Evolutionary conservation across 2,113 vertebrate genomes (phyloP).

Genomic region (Nibea coibor): DNA sequence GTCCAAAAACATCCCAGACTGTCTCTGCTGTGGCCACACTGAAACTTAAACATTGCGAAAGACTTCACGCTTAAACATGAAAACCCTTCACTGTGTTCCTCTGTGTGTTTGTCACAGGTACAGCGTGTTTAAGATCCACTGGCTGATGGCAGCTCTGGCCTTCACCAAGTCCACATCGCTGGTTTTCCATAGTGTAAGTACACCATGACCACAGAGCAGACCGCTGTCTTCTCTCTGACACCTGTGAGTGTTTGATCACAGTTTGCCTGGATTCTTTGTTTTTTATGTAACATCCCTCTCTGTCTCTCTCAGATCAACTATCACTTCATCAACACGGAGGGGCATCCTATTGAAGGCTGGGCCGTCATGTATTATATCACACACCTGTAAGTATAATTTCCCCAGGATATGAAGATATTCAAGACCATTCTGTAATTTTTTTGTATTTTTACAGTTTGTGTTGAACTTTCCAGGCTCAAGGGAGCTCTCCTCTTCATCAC

Average conservation of each 20-base stretch:
- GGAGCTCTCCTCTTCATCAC: conserved; percentile 91
- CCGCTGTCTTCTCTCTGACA: background rate
- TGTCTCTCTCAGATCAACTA: conserved; percentile 85
- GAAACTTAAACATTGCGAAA: background rate
- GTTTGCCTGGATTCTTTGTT: background rate
- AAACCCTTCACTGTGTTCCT: background rate
- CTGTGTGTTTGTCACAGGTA: conserved; percentile 73
- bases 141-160: conserved; percentile 89
- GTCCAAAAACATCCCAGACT: too few species aligned
- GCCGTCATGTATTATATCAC: conserved; percentile 91
- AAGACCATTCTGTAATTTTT: background rate
- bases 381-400: conserved; percentile 83
- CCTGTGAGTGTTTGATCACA: background rate
- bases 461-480: conserved; percentile 82
- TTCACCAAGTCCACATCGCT: conserved; percentile 88
- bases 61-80: background rate
- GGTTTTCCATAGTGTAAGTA: conserved; percentile 89
- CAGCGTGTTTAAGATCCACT: conserved; percentile 92
- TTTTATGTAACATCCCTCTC: background rate
- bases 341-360: conserved; percentile 87
- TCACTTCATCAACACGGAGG: conserved; percentile 89
- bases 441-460: background rate
- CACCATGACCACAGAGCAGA: background rate
- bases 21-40: background rate
- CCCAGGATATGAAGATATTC: background rate